These are phyloP conservation scores for Alentia gelatinosa DNA, from an alignment of 2,888 invertebrate genomes.

Conservation along the genomic window DNA sequence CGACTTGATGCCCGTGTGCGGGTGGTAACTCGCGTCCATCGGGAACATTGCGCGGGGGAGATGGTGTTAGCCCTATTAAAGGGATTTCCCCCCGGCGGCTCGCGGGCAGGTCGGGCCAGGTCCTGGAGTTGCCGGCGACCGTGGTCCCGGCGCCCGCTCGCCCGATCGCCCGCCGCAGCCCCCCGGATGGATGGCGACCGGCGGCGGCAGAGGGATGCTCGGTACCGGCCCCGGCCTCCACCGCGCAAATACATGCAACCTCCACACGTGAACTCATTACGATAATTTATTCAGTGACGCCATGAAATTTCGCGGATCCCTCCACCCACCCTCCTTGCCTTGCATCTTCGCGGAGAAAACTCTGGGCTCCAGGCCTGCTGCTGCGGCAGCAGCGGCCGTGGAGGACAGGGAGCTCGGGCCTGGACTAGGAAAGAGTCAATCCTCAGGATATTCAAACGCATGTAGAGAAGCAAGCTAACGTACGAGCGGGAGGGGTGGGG, in stretches of 20 bases:
- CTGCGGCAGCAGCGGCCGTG: not conserved
- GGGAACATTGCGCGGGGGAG: too few relatives aligned
- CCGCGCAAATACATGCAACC: constrained; percentile 39
- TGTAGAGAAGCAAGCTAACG: not conserved
- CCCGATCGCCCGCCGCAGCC: too few relatives aligned
- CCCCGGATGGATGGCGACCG: not conserved
- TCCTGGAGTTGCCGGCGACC: too few relatives aligned
- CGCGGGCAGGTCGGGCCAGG: too few relatives aligned
- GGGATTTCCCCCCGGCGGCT: too few relatives aligned
- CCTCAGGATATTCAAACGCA: constrained; percentile 10
- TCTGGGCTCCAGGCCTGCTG: too few relatives aligned
- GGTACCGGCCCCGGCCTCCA: not conserved
- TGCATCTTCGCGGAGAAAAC: not conserved
- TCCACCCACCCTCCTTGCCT: not conserved
- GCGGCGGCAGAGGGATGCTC: not conserved
- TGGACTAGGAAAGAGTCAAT: not conserved
- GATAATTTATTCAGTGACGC: constrained; percentile 53
- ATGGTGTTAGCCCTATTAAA: too few relatives aligned
- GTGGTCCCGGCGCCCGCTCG: too few relatives aligned
- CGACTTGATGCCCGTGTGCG: too few relatives aligned
- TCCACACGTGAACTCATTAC: constrained; percentile 47
- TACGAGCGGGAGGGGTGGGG: not conserved
- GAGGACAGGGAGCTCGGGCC: not conserved
- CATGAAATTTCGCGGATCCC: constrained; percentile 42
- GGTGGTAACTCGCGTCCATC: too few relatives aligned